Base-by-base conservation (phyloP, 2,113 vertebrate species). In the Oryzias javanicus region DNA sequence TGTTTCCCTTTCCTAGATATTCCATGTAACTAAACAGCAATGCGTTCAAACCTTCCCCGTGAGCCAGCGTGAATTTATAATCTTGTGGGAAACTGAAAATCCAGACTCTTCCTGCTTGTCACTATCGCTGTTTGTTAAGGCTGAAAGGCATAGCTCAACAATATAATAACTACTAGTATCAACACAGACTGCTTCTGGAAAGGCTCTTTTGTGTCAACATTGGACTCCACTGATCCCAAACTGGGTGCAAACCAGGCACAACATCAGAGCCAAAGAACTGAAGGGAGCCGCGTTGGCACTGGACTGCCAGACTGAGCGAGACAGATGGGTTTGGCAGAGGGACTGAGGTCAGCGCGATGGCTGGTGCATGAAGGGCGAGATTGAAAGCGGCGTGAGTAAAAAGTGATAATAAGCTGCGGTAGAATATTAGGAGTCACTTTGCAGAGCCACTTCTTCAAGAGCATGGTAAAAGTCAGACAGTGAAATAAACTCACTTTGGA, bases 171-270 rank as follows among this genome's bases (percentile, higher is more conserved):
- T 57, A 55, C 42, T 71, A 60, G 80, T 79, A 80, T 77, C 80
- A 60, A 61, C 1, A 14, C 19, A 47, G 59, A 42, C 72, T 57
- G 60, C 67, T 82, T 74, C 27, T 71, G 67, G 60, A 76, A 74
- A 73, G 52, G 54, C 72, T 42, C 80, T 69, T 72, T 72, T 77
- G 67, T 86, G 72, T 76, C 71, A 69, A 42, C 77, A 77, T 76
- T 67, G 70, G 65, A 55, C 83, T 68, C 46, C 46, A 70, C 70
- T 76, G 82, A 80, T 64, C 81, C 71, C 53, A 55, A 15, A 22
- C 14, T 29, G 60, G 60, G 63, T 83, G 83, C 81, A 83, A 84
- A 79, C 51, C 84, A 76, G 76, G 75, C 77, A 65, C 63, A n/a
- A 67, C 14, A 20, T 72, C 53, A 42, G 52, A 68, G 83, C 83